These are phyloP conservation scores for Sebastes elongatus DNA, from an alignment of 2,797 vertebrate genomes.

Conservation along the genomic window DNA sequence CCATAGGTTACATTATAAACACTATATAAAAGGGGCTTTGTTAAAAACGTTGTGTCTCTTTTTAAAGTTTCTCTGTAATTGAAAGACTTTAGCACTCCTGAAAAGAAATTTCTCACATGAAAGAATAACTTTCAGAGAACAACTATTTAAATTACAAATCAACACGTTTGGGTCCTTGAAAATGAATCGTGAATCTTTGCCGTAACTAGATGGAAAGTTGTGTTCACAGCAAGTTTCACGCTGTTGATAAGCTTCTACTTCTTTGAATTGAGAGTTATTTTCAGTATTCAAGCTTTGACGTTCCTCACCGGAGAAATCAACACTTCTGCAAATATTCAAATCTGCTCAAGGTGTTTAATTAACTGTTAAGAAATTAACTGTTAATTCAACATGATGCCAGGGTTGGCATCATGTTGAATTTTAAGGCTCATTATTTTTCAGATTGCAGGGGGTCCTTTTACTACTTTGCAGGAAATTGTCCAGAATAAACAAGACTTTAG, in stretches of 20 bases:
- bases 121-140: background rate
- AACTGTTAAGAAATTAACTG: too few relatives aligned
- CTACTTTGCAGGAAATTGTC: background rate
- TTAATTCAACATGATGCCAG: too few relatives aligned
- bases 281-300: slow-evolving; percentile 13
- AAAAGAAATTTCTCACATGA: background rate
- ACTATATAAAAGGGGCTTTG: background rate
- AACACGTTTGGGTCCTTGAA: background rate
- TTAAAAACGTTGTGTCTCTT: background rate
- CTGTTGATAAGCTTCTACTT: slow-evolving; percentile 13
- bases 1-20: background rate
- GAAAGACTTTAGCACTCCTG: background rate
- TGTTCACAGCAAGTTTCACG: slow-evolving; percentile 3
- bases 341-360: slow-evolving; percentile 46
- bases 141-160: too few relatives aligned
- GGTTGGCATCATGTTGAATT: background rate
- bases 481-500: background rate
- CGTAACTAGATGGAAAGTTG: background rate
- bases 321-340: slow-evolving; percentile 20
- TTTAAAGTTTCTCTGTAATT: background rate
- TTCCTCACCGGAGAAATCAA: slow-evolving; percentile 30
- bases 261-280: slow-evolving; percentile 21
- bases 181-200: slow-evolving; percentile 10
- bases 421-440: slow-evolving; percentile 2
- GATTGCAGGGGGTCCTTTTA: background rate